Conservation (phyloP, 2,888 invertebrate genomes). For the Cantharis rustica region DNA sequence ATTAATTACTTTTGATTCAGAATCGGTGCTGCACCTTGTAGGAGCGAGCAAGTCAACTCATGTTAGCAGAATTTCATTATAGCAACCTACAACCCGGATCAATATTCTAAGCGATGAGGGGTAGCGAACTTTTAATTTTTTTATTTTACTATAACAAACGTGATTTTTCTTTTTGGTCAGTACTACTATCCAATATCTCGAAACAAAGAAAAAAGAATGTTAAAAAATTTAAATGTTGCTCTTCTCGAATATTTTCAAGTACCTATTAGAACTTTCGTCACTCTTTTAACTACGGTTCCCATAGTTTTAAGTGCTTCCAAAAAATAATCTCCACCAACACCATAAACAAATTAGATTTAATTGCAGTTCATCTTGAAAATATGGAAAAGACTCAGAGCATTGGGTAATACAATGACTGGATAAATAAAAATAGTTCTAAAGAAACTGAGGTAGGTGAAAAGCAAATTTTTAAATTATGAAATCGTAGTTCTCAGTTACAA, state of each 20-base stretch:
- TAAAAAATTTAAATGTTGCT: no score
- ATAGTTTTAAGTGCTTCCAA: background rate
- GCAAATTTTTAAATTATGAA: background rate
- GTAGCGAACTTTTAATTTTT: background rate
- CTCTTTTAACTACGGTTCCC: background rate
- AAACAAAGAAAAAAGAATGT: background rate
- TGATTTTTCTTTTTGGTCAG: background rate
- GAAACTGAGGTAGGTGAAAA: background rate
- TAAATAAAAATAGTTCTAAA: background rate
- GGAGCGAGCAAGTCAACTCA: conserved; percentile 21
- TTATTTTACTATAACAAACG: background rate
- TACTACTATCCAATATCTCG: background rate
- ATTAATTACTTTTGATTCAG: conserved; percentile 43
- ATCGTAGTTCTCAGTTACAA: background rate
- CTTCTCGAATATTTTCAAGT: background rate
- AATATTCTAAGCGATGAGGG: background rate
- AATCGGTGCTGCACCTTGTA: conserved; percentile 30
- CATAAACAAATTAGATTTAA: background rate
- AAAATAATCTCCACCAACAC: background rate
- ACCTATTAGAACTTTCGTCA: background rate
- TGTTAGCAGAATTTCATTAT: conserved; percentile 22
- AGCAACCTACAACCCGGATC: background rate
- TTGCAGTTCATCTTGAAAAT: background rate
- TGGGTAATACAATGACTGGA: background rate
- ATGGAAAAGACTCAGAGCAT: background rate